These are phyloP conservation scores for Gallinago undulata DNA, from an alignment of 2,113 vertebrate genomes.

Conservation along the genomic window DNA sequence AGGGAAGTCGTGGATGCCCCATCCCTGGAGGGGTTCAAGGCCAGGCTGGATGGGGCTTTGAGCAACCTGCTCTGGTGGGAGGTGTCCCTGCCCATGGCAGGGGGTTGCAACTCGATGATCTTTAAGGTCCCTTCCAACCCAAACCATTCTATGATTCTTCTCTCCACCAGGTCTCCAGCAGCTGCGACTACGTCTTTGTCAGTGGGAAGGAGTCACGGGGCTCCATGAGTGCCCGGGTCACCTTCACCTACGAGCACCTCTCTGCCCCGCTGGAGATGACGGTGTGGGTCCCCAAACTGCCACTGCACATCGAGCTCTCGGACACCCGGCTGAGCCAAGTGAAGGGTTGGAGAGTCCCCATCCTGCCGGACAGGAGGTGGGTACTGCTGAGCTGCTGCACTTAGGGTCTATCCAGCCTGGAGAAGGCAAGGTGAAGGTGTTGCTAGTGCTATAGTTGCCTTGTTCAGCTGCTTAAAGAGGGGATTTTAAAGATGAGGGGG, in stretches of 20 bases:
- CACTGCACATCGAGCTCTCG: constrained; percentile 90
- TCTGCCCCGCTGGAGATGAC: constrained; percentile 93
- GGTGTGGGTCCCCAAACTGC: constrained; percentile 96
- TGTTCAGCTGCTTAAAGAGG: neutral
- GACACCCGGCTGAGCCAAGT: constrained; percentile 91
- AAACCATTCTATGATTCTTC: too few relatives aligned
- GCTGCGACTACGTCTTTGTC: constrained; percentile 96
- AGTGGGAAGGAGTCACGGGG: constrained; percentile 94
- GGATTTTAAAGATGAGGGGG: neutral
- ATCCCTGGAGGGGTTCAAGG: too few relatives aligned
- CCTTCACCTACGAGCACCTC: constrained; percentile 94
- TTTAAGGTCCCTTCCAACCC: too few relatives aligned
- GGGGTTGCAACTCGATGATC: too few relatives aligned
- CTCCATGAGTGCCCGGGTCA: constrained; percentile 93
- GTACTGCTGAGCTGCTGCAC: fast-evolving
- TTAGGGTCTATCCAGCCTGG: neutral
- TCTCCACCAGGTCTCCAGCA: constrained; percentile 87
- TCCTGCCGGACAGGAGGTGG: constrained; percentile 91
- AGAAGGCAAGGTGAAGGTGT: neutral
- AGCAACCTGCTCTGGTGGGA: too few relatives aligned
- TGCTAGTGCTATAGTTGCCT: neutral
- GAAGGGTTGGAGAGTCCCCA: constrained; percentile 97
- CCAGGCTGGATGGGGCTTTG: too few relatives aligned
- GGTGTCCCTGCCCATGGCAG: too few relatives aligned
- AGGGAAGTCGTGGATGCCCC: too few relatives aligned